Percentiles rank a stretch among this genome's conserved stretches.
Conservation (phyloP, 2,113 vertebrate species). For the Paratilapia polleni region DNA sequence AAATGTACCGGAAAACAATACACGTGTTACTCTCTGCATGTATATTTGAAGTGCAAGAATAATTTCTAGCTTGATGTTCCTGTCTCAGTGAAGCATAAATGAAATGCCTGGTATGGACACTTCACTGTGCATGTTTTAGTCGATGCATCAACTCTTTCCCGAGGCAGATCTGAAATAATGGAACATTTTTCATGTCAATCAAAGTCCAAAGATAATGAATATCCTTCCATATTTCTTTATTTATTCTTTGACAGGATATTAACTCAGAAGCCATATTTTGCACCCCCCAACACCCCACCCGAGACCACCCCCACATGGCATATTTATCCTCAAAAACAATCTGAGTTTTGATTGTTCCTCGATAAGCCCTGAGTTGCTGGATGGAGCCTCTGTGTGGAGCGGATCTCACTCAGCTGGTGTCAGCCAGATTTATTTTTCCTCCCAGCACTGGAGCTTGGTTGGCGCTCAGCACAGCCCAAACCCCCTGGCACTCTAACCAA, state of each 20-base stretch:
- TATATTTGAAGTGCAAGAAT: slow-evolving; percentile 8
- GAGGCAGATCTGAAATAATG: slow-evolving; percentile 33
- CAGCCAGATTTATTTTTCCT: slow-evolving; percentile 68
- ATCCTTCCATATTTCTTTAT: slow-evolving; percentile 34
- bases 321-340: slow-evolving; percentile 51
- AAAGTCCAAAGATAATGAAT: slow-evolving; percentile 30
- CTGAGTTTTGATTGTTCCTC: slow-evolving; percentile 54
- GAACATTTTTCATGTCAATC: slow-evolving; percentile 40
- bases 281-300: background rate
- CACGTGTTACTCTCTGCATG: background rate
- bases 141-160: slow-evolving; percentile 11
- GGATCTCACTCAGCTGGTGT: slow-evolving; percentile 42
- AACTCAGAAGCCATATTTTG: slow-evolving; percentile 23
- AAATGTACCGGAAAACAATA: background rate
- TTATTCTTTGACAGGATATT: slow-evolving; percentile 42
- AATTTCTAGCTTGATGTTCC: background rate
- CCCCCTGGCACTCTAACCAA: slow-evolving; percentile 50
- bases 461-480: slow-evolving; percentile 51
- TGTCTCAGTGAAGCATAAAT: slow-evolving; percentile 16
- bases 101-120: background rate
- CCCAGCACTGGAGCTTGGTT: slow-evolving; percentile 43
- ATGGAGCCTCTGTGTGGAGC: slow-evolving; percentile 28
- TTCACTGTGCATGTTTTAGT: slow-evolving; percentile 4
- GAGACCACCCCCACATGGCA: background rate
- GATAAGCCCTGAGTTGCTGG: slow-evolving; percentile 31